These are phyloP conservation scores for Spea bombifrons DNA, from an alignment of 2,113 vertebrate species.

Conservation along the genomic window DNA sequence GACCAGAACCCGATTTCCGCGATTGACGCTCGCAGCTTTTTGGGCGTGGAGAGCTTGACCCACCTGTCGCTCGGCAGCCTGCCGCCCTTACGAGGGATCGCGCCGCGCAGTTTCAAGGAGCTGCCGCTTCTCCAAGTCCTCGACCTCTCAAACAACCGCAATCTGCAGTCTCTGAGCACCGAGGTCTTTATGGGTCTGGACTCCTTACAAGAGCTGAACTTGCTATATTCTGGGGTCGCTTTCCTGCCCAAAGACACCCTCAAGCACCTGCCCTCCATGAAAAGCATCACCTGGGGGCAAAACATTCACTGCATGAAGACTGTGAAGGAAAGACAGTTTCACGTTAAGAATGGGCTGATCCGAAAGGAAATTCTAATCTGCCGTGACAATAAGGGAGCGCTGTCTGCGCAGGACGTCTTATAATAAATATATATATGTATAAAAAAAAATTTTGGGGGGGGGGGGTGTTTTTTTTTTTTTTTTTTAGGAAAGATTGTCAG, in stretches of 20 bases:
- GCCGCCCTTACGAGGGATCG: slow-evolving; percentile 64
- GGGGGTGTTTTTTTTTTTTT: neutral
- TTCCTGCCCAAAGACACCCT: slow-evolving; percentile 75
- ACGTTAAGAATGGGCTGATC: slow-evolving; percentile 73
- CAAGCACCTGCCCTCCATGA: slow-evolving; percentile 78
- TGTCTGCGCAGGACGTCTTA: slow-evolving; percentile 54
- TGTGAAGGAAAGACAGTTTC: slow-evolving; percentile 83
- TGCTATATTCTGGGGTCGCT: slow-evolving; percentile 72
- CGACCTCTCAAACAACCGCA: slow-evolving; percentile 82
- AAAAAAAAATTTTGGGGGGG: slow-evolving; percentile 10
- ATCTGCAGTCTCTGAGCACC: slow-evolving; percentile 66
- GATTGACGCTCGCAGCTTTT: slow-evolving; percentile 71
- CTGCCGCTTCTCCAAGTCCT: slow-evolving; percentile 81
- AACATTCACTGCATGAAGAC: slow-evolving; percentile 79
- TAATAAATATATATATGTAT: no score
- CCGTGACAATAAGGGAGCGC: slow-evolving; percentile 49
- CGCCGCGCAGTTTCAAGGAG: slow-evolving; percentile 71
- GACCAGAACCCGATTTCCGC: slow-evolving; percentile 77
- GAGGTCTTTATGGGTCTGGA: slow-evolving; percentile 75
- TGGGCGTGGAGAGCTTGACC: slow-evolving; percentile 73
- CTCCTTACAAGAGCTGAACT: slow-evolving; percentile 85
- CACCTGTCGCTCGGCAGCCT: slow-evolving; percentile 82
- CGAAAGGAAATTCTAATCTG: slow-evolving; percentile 80
- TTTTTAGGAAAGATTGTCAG: slow-evolving; percentile 36
- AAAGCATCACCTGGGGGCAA: slow-evolving; percentile 76